Conservation (phyloP, 30 jellyfish, hydroid and myxozoan genomes). For the Turritopsis dohrnii region DNA sequence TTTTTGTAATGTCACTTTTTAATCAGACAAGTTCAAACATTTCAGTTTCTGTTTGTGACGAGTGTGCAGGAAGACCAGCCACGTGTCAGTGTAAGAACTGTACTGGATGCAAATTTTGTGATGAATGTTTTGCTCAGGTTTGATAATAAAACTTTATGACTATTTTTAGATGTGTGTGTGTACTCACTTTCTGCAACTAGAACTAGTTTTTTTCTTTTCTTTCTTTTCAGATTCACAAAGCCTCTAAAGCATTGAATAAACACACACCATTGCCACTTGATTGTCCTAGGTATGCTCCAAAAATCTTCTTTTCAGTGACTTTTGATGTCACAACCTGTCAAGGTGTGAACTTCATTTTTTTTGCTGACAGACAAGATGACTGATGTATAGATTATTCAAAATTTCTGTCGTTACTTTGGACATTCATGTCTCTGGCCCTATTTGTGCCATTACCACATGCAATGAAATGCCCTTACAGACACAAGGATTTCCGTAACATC, state of each 20-base stretch:
- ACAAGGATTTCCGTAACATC: too few relatives aligned
- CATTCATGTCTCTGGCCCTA: too few relatives aligned
- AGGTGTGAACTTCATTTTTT: too few relatives aligned
- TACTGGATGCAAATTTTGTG: conserved; percentile 52
- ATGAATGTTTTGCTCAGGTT: conserved; percentile 49
- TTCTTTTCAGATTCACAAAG: conserved; percentile 40
- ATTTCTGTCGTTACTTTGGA: too few relatives aligned
- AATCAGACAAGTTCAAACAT: too few relatives aligned
- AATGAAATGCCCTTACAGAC: too few relatives aligned
- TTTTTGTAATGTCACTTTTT: neutral
- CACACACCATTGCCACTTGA: conserved; percentile 58
- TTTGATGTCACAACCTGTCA: neutral
- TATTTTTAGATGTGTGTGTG: too few relatives aligned
- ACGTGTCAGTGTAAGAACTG: conserved; percentile 59
- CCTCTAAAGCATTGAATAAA: conserved; percentile 46
- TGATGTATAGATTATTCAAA: too few relatives aligned
- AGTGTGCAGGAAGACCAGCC: conserved; percentile 38
- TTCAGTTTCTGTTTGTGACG: conserved; percentile 35
- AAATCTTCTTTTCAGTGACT: neutral
- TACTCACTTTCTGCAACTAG: too few relatives aligned
- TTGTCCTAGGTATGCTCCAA: conserved; percentile 38
- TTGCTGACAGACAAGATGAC: too few relatives aligned
- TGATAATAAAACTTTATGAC: neutral
- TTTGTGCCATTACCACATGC: too few relatives aligned
- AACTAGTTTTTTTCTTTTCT: neutral